Evolutionary conservation across 2,113 vertebrate genomes (phyloP), one percentile per base, ranked within the genome.

Genomic region (Thermophis baileyi): DNA sequence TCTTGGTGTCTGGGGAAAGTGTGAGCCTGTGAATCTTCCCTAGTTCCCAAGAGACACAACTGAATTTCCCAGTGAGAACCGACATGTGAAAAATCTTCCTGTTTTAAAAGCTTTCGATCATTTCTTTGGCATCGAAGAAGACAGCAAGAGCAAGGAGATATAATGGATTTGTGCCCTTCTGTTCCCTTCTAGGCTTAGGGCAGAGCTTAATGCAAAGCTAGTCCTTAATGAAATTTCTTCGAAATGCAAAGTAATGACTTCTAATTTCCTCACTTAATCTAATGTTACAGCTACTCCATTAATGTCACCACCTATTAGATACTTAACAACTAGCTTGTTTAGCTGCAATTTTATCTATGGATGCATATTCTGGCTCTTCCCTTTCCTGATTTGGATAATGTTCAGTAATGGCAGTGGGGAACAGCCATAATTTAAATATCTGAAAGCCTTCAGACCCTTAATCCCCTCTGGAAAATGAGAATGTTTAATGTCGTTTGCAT

Each of bases 161-260:
- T 40, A 60, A 47, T 18, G 47, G 53, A 60, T 69, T 51, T 50
- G 6, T 53, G 25, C n/a, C 53, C 81, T 87, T 87, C 7, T 1
- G 11, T 86, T 55, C 46, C 18, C 47, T 12, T 22, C 11, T 47
- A 12, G 20, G 51, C 24, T 63, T 81, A 44, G 92, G 81, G 89
- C 92, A 86, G 7, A 87, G 46, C 47, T 90, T 90, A 90, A 90
- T 90, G 89, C 54, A 60, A 93, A 93, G 81, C 53, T 86, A 85
- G 87, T 92, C 94, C 92, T 96, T 92, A 95, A 92, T 94, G 30
- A 49, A 50, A 92, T 95, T 96, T 93, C 93, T 96, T 90, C 95
- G 50, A 96, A 93, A 90, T 92, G 94, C 94, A 93, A 94, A 96
- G 94, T 95, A 96, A 95, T 96, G 96, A 91, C 94, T 95, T 95